Conservation (phyloP, 1,140 invertebrate species). For the Octopus bimaculoides region DNA sequence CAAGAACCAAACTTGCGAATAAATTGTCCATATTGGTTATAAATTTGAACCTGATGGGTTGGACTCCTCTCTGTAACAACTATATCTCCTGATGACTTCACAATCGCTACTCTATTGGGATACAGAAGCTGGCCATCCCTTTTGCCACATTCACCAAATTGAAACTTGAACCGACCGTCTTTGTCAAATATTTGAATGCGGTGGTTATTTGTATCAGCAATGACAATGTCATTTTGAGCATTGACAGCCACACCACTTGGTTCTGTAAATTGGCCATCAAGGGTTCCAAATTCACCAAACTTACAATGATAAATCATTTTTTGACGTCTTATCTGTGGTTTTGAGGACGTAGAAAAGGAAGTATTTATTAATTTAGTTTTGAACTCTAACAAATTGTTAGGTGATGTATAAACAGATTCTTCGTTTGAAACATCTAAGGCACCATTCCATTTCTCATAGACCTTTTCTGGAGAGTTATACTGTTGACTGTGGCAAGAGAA, state of each 20-base stretch:
- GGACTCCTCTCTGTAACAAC: slow-evolving; percentile 98
- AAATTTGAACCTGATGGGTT: slow-evolving; percentile 96
- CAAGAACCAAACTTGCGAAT: slow-evolving; percentile 99
- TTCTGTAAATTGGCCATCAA: slow-evolving; percentile 90
- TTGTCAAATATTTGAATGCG: slow-evolving; percentile 97
- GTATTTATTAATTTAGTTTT: slow-evolving; percentile 81
- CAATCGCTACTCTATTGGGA: slow-evolving; percentile 97
- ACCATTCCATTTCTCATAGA: slow-evolving; percentile 96
- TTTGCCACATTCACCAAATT: slow-evolving; percentile 94
- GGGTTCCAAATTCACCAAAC: slow-evolving; percentile 97
- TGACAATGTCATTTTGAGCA: slow-evolving; percentile 98
- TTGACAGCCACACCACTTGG: slow-evolving; percentile 98
- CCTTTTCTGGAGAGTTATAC: slow-evolving; percentile 51
- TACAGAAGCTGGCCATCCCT: slow-evolving; percentile 96
- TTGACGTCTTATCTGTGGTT: slow-evolving; percentile 96
- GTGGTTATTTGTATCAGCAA: slow-evolving; percentile 99
- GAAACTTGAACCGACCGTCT: slow-evolving; percentile 98
- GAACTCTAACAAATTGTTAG: slow-evolving; percentile 56
- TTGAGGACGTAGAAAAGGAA: slow-evolving; percentile 86
- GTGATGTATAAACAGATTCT: slow-evolving; percentile 54
- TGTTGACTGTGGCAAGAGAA: slow-evolving; percentile 71
- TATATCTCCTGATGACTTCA: slow-evolving; percentile 92
- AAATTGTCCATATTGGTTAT: slow-evolving; percentile 99
- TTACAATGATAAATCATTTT: slow-evolving; percentile 99
- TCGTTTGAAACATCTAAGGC: slow-evolving; percentile 74